Evolutionary conservation across 2,888 invertebrate genomes (phyloP).

Genomic region (Tholera decimalis): DNA sequence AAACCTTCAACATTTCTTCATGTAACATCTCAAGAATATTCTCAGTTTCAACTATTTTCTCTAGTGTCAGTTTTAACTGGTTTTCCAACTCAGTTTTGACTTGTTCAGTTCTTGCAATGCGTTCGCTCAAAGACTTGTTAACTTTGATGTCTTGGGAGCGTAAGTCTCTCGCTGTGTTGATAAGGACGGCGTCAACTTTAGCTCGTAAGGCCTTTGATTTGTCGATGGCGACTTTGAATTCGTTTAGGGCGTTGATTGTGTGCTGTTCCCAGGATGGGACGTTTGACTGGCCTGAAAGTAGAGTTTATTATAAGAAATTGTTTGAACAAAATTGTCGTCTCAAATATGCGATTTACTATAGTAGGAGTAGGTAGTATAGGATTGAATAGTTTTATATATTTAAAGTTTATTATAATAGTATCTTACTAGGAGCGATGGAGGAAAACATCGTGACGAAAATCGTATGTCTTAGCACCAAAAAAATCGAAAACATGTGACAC

Average conservation of each 20-base stretch:
- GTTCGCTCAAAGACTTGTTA: constrained; percentile 93
- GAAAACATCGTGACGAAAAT: too few relatives aligned
- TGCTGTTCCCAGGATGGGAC: constrained; percentile 96
- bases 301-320: too few relatives aligned
- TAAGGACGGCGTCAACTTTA: constrained; percentile 93
- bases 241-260: constrained; percentile 94
- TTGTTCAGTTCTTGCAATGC: constrained; percentile 95
- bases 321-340: too few relatives aligned
- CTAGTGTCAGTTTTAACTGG: constrained; percentile 91
- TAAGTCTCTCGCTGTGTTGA: constrained; percentile 95
- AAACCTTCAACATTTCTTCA: constrained; percentile 85
- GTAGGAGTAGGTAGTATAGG: too few relatives aligned
- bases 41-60: constrained; percentile 86
- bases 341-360: too few relatives aligned
- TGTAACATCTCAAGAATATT: constrained; percentile 84
- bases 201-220: constrained; percentile 93
- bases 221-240: constrained; percentile 94
- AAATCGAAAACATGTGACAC: too few relatives aligned
- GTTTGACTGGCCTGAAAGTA: constrained; percentile 93
- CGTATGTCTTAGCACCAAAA: too few relatives aligned
- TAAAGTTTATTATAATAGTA: too few relatives aligned
- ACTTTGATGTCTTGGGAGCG: constrained; percentile 95
- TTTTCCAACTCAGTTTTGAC: constrained; percentile 93
- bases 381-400: too few relatives aligned
- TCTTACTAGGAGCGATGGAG: too few relatives aligned